Percentiles rank a stretch among this genome's conserved stretches.
Conservation (phyloP, 2,797 vertebrate genomes). For the Syncerus caffer region DNA sequence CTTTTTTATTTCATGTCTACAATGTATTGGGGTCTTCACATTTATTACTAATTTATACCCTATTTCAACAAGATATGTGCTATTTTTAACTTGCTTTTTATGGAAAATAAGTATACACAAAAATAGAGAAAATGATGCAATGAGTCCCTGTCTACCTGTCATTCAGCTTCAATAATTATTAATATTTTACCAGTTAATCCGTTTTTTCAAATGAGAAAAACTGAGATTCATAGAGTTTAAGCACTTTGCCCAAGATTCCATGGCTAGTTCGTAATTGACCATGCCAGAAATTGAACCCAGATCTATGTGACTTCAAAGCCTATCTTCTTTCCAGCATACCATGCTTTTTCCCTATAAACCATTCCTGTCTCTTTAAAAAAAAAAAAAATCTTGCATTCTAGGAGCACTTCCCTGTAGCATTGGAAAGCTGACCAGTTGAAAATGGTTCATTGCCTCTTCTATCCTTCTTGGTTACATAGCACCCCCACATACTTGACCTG, state of each 20-base stretch:
- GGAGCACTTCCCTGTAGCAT: not conserved
- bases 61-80: not conserved
- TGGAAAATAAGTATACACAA: not conserved
- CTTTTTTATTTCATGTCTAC: not conserved
- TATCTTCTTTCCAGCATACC: not conserved
- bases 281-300: not conserved
- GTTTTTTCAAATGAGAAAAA: not conserved
- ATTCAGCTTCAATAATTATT: not conserved
- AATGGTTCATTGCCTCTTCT: not conserved
- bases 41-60: not conserved
- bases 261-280: not conserved
- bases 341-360: not conserved
- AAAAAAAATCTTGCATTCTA: not conserved
- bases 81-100: conserved; percentile 8
- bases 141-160: not conserved
- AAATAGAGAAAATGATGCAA: not conserved
- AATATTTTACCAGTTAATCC: not conserved
- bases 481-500: not conserved
- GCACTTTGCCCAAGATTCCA: not conserved
- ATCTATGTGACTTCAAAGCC: not conserved
- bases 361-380: not conserved
- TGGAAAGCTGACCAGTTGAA: not conserved
- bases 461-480: not conserved
- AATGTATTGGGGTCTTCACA: not conserved
- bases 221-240: not conserved